A percentile compares a stretch with the other conserved stretches of the same genome.
Evolutionary conservation across 2,113 vertebrate genomes (phyloP).

Genomic region (Hiodon tergisus): DNA sequence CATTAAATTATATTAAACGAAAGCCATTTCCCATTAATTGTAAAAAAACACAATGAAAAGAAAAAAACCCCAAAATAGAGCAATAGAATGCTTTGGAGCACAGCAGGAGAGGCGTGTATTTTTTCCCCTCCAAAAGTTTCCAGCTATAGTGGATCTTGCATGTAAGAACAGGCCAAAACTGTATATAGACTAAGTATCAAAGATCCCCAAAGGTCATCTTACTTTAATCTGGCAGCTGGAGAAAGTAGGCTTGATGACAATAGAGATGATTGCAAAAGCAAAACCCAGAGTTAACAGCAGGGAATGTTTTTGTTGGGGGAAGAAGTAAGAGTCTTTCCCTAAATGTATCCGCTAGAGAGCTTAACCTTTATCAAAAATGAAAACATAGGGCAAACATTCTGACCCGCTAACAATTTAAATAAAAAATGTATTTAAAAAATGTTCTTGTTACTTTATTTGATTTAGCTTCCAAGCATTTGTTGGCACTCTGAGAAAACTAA

Average conservation of each 20-base stretch:
- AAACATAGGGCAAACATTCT: conserved; percentile 2
- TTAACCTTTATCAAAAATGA: conserved; percentile 9
- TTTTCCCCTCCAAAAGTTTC: too few relatives aligned
- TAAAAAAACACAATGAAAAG: too few relatives aligned
- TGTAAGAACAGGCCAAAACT: not conserved
- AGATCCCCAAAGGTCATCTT: not conserved
- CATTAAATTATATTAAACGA: too few relatives aligned
- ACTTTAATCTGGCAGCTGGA: not conserved
- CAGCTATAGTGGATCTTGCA: not conserved
- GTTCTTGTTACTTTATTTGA: not conserved
- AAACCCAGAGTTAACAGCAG: not conserved
- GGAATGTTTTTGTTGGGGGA: not conserved
- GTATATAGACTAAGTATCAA: not conserved
- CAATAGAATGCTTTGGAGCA: too few relatives aligned
- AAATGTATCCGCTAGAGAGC: conserved; percentile 5
- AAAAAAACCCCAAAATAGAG: too few relatives aligned
- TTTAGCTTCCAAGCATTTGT: conserved; percentile 19
- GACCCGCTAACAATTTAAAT: not conserved
- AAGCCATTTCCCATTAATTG: too few relatives aligned
- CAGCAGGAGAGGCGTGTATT: too few relatives aligned
- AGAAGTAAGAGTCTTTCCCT: not conserved
- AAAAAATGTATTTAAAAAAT: not conserved
- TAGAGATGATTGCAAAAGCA: conserved; percentile 7
- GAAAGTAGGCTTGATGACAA: not conserved
- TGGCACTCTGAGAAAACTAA: conserved; percentile 9